These are phyloP conservation scores for Myoxocephalus aenaeus DNA, from an alignment of 2,797 vertebrate species.

Conservation along the genomic window DNA sequence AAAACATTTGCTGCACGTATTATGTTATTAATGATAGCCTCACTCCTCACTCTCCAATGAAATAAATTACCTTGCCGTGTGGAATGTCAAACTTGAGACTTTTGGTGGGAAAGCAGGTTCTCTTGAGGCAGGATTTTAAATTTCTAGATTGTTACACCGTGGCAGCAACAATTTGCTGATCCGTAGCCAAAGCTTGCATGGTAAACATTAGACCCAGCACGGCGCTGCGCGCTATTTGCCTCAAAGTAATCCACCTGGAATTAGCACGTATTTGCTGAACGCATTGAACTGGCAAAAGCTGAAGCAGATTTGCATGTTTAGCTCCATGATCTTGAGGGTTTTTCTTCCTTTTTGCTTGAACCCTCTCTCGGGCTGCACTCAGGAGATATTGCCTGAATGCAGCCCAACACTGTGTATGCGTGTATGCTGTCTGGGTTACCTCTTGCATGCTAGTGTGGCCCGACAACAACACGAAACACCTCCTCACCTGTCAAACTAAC, in stretches of 20 bases:
- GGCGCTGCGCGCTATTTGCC: neutral
- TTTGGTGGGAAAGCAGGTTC: neutral
- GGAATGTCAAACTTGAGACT: neutral
- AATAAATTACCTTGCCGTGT: neutral
- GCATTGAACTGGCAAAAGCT: neutral
- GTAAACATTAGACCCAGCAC: neutral
- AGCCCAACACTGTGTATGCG: neutral
- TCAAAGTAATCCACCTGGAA: slow-evolving; percentile 12
- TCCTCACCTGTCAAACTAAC: slow-evolving; percentile 45
- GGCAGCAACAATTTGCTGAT: neutral
- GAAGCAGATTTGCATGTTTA: neutral
- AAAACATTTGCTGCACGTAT: neutral
- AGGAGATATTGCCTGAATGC: neutral
- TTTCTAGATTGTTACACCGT: neutral
- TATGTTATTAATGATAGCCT: neutral
- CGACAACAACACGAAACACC: slow-evolving; percentile 37
- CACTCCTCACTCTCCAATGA: neutral
- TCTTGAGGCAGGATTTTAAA: neutral
- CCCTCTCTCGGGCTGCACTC: neutral
- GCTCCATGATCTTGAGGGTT: neutral
- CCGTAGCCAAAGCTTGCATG: neutral
- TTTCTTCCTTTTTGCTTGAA: neutral
- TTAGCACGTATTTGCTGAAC: neutral
- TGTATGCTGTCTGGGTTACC: slow-evolving; percentile 9
- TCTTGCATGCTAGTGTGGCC: slow-evolving; percentile 5